Evolutionary conservation across 92 coral and sea anemone genomes (phyloP).

Genomic region (Porites rus): DNA sequence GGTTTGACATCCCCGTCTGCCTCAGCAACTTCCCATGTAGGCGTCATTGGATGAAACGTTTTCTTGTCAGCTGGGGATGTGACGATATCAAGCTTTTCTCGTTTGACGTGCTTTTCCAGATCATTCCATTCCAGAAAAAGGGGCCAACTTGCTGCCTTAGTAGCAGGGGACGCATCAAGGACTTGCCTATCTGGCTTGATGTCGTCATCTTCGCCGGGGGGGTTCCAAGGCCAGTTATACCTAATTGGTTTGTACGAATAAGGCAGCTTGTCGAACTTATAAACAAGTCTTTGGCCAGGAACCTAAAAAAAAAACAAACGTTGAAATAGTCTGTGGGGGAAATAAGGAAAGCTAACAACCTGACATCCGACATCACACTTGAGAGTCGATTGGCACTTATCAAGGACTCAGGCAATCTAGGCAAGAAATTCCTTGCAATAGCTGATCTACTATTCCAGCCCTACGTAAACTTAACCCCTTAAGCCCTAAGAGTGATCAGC

Average conservation of each 20-base stretch:
- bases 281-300: conserved; percentile 82
- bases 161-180: neutral
- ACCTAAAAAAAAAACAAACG: conserved; percentile 51
- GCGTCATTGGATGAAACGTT: neutral
- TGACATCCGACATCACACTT: no score
- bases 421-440: no score
- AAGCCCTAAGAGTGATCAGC: no score
- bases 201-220: conserved; percentile 14
- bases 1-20: neutral
- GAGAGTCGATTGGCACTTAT: no score
- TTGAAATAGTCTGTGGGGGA: no score
- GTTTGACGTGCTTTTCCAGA: neutral
- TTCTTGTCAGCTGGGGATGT: neutral
- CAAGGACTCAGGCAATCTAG: no score
- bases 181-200: neutral
- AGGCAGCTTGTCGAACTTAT: conserved; percentile 81
- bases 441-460: no score
- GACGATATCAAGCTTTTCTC: neutral
- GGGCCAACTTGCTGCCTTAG: neutral
- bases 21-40: neutral
- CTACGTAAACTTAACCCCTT: no score
- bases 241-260: conserved; percentile 73
- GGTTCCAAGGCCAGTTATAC: conserved; percentile 48
- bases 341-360: no score
- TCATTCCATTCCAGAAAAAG: neutral